Base-by-base conservation (phyloP, 1,140 invertebrate species). In the Hermatobates lingyangjiaoensis region DNA sequence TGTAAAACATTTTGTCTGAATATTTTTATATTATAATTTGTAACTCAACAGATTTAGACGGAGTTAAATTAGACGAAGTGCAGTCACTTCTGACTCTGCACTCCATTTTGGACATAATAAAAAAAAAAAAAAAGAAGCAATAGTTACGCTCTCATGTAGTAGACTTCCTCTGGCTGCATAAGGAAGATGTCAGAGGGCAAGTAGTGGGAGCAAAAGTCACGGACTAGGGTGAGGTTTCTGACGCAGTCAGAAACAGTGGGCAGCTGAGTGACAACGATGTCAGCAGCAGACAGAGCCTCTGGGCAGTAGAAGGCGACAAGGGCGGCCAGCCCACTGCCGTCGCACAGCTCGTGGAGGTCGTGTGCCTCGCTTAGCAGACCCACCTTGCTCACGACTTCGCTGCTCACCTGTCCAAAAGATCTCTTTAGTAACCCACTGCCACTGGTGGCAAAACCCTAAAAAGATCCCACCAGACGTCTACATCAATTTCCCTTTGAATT, bases 271-370 rank as follows among this genome's bases (percentile, higher is more conserved):
- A 81, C 72, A 40, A 77, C 72, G 51, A 87, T 79, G 48, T 77
- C 72, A 50, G 71, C 72, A 71, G 87, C 81, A 42, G 80, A 77
- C 54, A 97, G 66, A 58, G 84, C 81, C 54, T 87, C 79, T 2
- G 91, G 89, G 65, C 90, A 93, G 69, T 98, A 98, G 68, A 90
- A 94, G 27, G 88, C 83, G 49, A 96, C 74, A 15, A 97, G 74
- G 15, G 85, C 80, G 45, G 87, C 87, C 51, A 98, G 68, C 45
- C 83, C 86, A 38, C 89, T 85, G 48, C 93, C 93, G 67, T 96
- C 91, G 68, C 87, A 88, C 30, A 96, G 68, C 61, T 92, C 87
- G 60, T 79, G 71, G 25, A 83, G 61, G 56, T 80, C 75, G 44
- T 74, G 70, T 54, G 76, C 67, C 42, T 67, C 62, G 2, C 71